Evolutionary conservation across 2,113 vertebrate genomes (phyloP).

Genomic region (Corynorhinus townsendii): DNA sequence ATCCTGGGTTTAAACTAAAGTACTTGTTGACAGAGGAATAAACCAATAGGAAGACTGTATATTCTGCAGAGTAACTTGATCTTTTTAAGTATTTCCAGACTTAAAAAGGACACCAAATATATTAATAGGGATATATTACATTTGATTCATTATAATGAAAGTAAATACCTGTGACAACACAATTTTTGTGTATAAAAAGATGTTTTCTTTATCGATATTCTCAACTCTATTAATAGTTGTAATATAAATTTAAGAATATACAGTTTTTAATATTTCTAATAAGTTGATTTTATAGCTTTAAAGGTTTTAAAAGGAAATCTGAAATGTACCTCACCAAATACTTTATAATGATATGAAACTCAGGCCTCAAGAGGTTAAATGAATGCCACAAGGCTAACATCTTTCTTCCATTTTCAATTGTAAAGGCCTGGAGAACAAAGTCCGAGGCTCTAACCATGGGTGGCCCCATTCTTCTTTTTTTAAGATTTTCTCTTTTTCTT

Average conservation of each 20-base stretch:
- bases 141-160: conserved; percentile 36
- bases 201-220: not conserved
- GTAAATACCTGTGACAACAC: not conserved
- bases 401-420: not conserved
- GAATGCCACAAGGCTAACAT: not conserved
- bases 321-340: not conserved
- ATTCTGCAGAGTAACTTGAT: not conserved
- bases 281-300: not conserved
- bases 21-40: not conserved
- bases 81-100: not conserved
- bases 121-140: not conserved
- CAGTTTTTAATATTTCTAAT: not conserved
- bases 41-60: not conserved
- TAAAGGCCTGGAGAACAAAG: not conserved
- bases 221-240: conserved; percentile 8
- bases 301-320: not conserved
- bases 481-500: not conserved
- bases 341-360: not conserved
- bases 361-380: not conserved
- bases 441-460: not conserved
- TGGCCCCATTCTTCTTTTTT: not conserved
- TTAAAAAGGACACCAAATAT: not conserved
- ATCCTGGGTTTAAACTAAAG: not conserved
- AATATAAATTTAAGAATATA: not conserved
- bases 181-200: conserved; percentile 16